A percentile compares a stretch with the other conserved stretches of the same genome.
Evolutionary conservation across 2,888 invertebrate species (phyloP).

Genomic region (Eristalinus sepulchralis): DNA sequence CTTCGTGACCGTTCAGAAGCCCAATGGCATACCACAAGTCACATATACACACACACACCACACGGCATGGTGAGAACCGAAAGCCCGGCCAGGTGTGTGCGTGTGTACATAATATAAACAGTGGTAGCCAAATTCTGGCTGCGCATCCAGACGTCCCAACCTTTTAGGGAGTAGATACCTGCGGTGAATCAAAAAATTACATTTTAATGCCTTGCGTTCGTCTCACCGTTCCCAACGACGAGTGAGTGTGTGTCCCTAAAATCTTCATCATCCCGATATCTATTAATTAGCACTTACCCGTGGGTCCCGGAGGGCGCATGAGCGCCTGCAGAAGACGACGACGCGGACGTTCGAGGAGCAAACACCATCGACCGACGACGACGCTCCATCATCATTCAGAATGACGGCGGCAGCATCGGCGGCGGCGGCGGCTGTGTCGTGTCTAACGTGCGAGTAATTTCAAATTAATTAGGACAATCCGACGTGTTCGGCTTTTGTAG

Average conservation of each 20-base stretch:
- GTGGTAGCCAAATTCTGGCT: conserved; percentile 49
- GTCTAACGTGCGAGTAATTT: conserved; percentile 71
- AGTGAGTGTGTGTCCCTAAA: conserved; percentile 19
- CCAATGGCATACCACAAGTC: conserved; percentile 30
- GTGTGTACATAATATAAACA: conserved; percentile 4
- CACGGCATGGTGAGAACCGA: background rate
- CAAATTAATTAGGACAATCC: conserved; percentile 71
- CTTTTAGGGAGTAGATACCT: conserved; percentile 38
- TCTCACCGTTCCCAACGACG: background rate
- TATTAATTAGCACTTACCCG: conserved; percentile 67
- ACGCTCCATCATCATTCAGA: conserved; percentile 60
- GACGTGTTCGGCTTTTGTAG: conserved; percentile 47
- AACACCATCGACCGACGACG: background rate
- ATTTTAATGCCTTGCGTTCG: background rate
- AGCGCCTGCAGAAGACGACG: conserved; percentile 4
- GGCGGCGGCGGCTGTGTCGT: conserved; percentile 39
- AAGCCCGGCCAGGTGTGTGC: background rate
- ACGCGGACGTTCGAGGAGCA: background rate
- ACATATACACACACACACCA: conserved; percentile 19
- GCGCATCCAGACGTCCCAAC: conserved; percentile 33
- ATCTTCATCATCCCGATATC: conserved; percentile 63
- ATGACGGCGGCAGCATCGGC: conserved; percentile 22
- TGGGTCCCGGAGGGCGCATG: background rate
- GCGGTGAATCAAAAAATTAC: background rate
- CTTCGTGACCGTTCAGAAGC: conserved; percentile 21